phyloP scores from a whole-genome alignment of 2,113 vertebrate genomes.

The Philantomba maxwellii region DNA sequence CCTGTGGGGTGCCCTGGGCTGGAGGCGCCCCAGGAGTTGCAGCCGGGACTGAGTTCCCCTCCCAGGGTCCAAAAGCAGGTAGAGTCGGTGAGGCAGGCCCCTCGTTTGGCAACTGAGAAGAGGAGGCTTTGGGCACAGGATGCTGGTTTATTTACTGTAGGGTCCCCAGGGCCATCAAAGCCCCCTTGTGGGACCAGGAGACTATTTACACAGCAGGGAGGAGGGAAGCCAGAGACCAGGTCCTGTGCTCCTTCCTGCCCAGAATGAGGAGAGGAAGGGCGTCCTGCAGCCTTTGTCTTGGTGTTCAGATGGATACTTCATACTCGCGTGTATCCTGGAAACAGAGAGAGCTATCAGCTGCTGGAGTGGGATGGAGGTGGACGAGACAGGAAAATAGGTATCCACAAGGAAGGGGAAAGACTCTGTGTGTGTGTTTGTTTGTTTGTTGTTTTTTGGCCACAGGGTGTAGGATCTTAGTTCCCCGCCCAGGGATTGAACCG shows the following conservation, averaged over 20 bases:
- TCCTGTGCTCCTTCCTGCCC: conserved; percentile 33
- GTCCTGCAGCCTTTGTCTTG: conserved; percentile 45
- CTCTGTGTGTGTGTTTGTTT: neutral
- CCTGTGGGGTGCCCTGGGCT: neutral
- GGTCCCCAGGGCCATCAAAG: conserved; percentile 51
- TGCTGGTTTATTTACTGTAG: conserved; percentile 71
- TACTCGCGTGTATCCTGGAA: conserved; percentile 90
- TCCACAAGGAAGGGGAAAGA: neutral
- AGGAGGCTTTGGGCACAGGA: conserved; percentile 60
- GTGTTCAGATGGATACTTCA: conserved; percentile 90
- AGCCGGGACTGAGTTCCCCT: neutral
- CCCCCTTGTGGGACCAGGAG: conserved; percentile 28
- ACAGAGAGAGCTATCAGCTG: conserved; percentile 32
- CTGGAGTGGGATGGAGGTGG: neutral
- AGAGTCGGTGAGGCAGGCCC: neutral
- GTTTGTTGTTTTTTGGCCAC: neutral
- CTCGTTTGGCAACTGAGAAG: conserved; percentile 69
- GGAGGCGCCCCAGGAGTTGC: neutral
- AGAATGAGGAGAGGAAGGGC: neutral
- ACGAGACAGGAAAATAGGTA: neutral
- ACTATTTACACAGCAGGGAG: conserved; percentile 66
- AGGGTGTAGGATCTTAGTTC: neutral
- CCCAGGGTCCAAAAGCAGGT: conserved; percentile 41
- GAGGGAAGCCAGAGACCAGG: conserved; percentile 15
- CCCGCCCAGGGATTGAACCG: neutral